These are phyloP conservation scores for Ceratosolen solmsi DNA, from an alignment of 1,140 invertebrate genomes.

Conservation along the genomic window DNA sequence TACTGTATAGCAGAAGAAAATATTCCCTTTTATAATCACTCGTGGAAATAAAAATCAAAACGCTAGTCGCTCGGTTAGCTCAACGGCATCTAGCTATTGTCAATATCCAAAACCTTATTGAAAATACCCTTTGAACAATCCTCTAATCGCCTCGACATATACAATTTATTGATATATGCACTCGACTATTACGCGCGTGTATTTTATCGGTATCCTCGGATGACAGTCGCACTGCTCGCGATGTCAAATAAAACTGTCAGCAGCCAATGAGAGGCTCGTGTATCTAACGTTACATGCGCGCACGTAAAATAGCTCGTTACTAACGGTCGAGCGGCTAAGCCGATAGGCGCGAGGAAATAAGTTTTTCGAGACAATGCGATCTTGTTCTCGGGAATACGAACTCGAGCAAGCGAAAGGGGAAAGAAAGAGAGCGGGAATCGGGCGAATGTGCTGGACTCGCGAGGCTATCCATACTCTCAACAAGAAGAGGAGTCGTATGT, in stretches of 20 bases:
- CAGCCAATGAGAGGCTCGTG: too few relatives aligned
- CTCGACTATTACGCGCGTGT: not conserved
- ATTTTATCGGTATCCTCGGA: not conserved
- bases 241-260: too few relatives aligned
- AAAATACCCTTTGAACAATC: too few relatives aligned
- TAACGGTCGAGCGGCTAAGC: not conserved
- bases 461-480: not conserved
- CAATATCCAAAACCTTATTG: too few relatives aligned
- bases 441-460: not conserved
- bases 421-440: not conserved
- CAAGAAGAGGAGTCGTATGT: not conserved
- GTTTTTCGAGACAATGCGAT: constrained; percentile 8
- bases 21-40: too few relatives aligned
- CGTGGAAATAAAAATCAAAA: too few relatives aligned
- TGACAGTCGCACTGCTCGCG: too few relatives aligned
- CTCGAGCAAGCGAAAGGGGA: not conserved
- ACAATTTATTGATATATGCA: not conserved
- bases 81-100: too few relatives aligned
- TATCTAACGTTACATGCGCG: not conserved
- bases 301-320: not conserved
- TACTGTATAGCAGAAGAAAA: not conserved
- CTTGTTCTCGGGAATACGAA: constrained; percentile 1
- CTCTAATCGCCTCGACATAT: too few relatives aligned
- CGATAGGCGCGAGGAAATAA: not conserved
- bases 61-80: too few relatives aligned